phyloP scores from a whole-genome alignment of 2,797 vertebrate genomes.

The Acipenser ruthenus region DNA sequence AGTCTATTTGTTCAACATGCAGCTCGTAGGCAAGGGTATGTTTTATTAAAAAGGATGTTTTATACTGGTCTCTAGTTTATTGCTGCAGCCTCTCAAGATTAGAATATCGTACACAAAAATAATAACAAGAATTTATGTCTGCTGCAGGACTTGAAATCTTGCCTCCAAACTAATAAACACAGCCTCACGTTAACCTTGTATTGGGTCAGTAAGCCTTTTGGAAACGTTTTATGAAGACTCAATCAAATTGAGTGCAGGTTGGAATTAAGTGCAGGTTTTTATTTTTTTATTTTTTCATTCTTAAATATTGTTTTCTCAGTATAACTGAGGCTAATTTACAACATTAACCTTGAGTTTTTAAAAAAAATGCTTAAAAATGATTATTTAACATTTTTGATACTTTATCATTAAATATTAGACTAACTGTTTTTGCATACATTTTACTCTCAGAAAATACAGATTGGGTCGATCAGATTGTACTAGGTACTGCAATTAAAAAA shows the following conservation, averaged over 20 bases:
- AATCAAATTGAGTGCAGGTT: constrained; percentile 60
- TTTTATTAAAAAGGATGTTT: constrained; percentile 72
- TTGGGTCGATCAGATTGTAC: constrained; percentile 81
- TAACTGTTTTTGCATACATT: constrained; percentile 1
- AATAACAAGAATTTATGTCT: constrained; percentile 48
- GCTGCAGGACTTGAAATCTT: constrained; percentile 75
- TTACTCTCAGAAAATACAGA: constrained; percentile 11
- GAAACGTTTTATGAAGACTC: constrained; percentile 46
- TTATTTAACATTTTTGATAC: constrained; percentile 52
- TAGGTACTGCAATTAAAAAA: constrained; percentile 86
- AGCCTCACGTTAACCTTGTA: constrained; percentile 58
- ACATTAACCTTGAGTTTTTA: constrained; percentile 56
- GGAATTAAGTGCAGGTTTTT: constrained; percentile 53
- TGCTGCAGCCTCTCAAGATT: constrained; percentile 67
- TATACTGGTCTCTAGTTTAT: constrained; percentile 56
- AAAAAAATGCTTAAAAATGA: constrained; percentile 59
- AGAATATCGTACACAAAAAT: constrained; percentile 31
- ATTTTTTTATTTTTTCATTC: constrained; percentile 41
- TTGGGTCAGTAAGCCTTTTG: constrained; percentile 57
- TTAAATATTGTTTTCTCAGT: constrained; percentile 64
- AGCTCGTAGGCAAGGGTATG: constrained; percentile 70
- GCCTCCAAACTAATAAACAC: constrained; percentile 71
- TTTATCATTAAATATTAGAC: neutral
- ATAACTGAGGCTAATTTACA: constrained; percentile 86
- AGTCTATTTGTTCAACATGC: constrained; percentile 62